Evolutionary conservation across 2,888 invertebrate species (phyloP), one percentile per base, ranked within the genome.

Genomic region (Octonoba sinensis): DNA sequence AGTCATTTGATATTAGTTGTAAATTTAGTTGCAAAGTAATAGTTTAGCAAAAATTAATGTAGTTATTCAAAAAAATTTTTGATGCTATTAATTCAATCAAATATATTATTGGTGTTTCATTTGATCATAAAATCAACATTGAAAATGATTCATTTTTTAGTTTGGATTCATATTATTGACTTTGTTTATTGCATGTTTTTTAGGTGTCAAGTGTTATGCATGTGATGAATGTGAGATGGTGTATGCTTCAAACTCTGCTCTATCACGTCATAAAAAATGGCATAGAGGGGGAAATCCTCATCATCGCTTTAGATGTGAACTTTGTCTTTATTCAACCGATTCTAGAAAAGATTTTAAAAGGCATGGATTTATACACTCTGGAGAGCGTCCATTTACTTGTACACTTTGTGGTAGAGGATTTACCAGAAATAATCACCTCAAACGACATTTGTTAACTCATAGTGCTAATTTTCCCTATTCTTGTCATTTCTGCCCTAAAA

Each of bases 201-300:
- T n/a, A 65, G 65, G 49, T 44, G 36, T 62, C 8, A 81, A 74
- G 18, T 81, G 79, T 62, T 81, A 56, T 62, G 46, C 73, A 4
- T 81, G 79, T 69, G 79, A 81, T 56, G 73, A 81, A n/a, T 81
- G 79, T 56, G 79, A 81, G 36, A 81, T 81, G 79, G 79, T 81
- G 20, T 81, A 81, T 64, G 79, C 79, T n/a, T 81, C 79, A 16
- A 81, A 81, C 56, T 81, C 79, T 3, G 79, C 79, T 20, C 44
- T 81, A 12, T 81, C 79, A 8, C 79, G 79, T 20, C 79, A 81
- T 36, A 81, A 81, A 57, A 81, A 81, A 24, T 81, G 79, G 79
- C 79, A 81, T 56, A 81, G 57, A 64, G 79, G 79, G 12, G 79
- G 36, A 36, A 81, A 81, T 47, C 79, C 62, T 3, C 59, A 73